Evolutionary conservation across 2,888 invertebrate species (phyloP).

Genomic region (Nasonovia ribisnigri): DNA sequence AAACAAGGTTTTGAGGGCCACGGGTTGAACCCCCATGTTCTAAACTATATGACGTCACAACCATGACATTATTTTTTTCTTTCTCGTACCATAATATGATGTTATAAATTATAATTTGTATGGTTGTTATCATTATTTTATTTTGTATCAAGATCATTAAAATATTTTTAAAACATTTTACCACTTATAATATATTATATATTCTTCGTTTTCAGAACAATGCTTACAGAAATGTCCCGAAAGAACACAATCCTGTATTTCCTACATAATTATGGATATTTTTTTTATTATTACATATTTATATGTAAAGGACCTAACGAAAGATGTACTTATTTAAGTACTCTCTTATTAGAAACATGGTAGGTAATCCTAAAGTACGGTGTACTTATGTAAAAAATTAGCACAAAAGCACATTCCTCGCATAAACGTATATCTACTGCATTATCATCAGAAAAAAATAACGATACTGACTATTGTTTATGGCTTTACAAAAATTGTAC

Average conservation of each 20-base stretch:
- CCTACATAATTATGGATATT: not conserved
- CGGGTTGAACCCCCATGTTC: too few relatives aligned
- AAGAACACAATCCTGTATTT: not conserved
- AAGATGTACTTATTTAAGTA: too few relatives aligned
- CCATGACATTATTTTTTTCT: not conserved
- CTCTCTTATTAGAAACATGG: not conserved
- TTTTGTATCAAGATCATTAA: not conserved
- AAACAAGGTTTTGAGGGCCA: too few relatives aligned
- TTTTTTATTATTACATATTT: not conserved
- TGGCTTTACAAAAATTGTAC: not conserved
- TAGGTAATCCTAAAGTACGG: not conserved
- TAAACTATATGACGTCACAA: not conserved
- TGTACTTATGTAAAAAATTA: not conserved
- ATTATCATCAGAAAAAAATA: too few relatives aligned
- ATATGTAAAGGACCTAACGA: not conserved
- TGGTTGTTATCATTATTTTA: not conserved
- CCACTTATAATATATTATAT: too few relatives aligned
- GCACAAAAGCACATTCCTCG: not conserved
- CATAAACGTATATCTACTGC: too few relatives aligned
- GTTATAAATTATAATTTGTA: too few relatives aligned
- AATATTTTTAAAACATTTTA: not conserved
- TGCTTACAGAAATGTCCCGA: not conserved
- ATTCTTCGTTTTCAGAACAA: not conserved
- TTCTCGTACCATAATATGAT: not conserved
- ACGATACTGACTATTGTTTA: not conserved